Evolutionary conservation across 2,797 vertebrate species (phyloP), one percentile per base, ranked within the genome.

Genomic region (Fringilla coelebs): DNA sequence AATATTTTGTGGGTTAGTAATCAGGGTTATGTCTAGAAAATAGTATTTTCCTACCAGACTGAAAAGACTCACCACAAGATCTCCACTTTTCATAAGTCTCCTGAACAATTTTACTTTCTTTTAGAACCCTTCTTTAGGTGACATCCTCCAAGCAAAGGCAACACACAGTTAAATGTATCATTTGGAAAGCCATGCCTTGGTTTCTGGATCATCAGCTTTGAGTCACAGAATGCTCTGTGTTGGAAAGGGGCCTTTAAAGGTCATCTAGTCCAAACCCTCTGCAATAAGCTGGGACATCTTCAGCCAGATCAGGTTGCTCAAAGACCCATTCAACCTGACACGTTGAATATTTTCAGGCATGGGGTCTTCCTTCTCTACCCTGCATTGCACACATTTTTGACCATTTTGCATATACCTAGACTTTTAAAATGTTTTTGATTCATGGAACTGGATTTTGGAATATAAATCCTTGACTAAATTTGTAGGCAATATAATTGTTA

Each of bases 261-360:
- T 9, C 24, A 11, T 32, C 16, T 52, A 24, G n/a, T 54, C 40
- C 70, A 73, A 16, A 5, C 2, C 1, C 5, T 8, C 26, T 58
- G 38, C 24, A 34, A 29, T 4, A 7, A 80, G 31, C 28, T 65
- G 36, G 55, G 26, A 58, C 54, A 62, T 24, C n/a, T 55, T 71
- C 52, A 72, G 31, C 3, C 4, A 51, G 31, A 77, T 7, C 24
- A 40, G 22, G 38, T 8, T 68, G 31, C 43, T 61, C 71, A 77
- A 8, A 73, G 74, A 46, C 20, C 9, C 0, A 0, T 34, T 48
- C 46, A 41, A 11, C 11, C 28, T 36, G 65, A 36, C 0, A 2
- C 0, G 1, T 5, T 49, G 17, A 80, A 26, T 29, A 29, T 36
- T 67, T 75, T 66, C n/a, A 68, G 14, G 29, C 25, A 26, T 6